phyloP scores from a whole-genome alignment of 2,888 invertebrate species.

The Quadroppia sp. region DNA sequence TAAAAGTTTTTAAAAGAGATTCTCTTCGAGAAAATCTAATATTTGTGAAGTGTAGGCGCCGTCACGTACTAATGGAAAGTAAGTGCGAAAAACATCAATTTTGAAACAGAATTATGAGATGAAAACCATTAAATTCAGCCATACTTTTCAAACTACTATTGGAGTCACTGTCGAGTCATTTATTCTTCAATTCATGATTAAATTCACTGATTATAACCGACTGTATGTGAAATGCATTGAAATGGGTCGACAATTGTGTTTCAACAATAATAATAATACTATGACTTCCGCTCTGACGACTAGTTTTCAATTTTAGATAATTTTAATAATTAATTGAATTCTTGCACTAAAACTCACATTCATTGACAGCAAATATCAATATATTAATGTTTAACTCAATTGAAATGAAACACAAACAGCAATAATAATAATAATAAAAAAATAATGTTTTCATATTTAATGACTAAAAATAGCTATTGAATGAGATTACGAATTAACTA shows the following conservation, averaged over 20 bases:
- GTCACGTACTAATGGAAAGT: constrained; percentile 16
- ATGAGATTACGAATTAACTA: no score
- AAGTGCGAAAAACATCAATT: constrained; percentile 5
- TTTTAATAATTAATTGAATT: constrained; percentile 29
- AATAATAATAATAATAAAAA: no score
- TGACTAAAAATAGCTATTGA: no score
- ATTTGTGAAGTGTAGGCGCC: not conserved
- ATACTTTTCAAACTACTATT: not conserved
- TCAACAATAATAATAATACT: not conserved
- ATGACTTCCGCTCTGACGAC: not conserved
- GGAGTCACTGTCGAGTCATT: not conserved
- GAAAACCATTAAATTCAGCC: not conserved
- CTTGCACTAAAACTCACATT: no score
- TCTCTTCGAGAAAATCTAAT: not conserved
- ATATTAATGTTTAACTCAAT: no score
- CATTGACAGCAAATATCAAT: no score
- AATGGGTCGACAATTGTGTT: not conserved
- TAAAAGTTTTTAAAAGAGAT: not conserved
- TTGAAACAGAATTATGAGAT: constrained; percentile 4
- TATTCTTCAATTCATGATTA: not conserved
- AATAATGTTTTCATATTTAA: no score
- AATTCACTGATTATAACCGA: not conserved
- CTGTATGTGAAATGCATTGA: not conserved
- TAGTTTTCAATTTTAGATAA: constrained; percentile 7
- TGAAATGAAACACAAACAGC: no score